A percentile compares a stretch with the other conserved stretches of the same genome.
phyloP scores from a whole-genome alignment of 2,888 invertebrate genomes.

The Prenolepis imparis region DNA sequence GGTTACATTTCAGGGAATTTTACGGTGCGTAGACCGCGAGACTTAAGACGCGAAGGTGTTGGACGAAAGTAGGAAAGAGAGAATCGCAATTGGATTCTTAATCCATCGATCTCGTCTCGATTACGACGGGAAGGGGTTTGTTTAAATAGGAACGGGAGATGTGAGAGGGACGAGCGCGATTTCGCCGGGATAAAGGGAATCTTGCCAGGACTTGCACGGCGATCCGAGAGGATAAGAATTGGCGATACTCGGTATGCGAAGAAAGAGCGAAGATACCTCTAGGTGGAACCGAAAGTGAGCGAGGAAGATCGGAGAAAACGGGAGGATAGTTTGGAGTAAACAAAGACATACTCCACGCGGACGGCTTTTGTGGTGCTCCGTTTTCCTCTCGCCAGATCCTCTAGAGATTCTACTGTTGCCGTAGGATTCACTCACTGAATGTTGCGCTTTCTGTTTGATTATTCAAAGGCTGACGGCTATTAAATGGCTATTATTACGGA shows the following conservation, averaged over 20 bases:
- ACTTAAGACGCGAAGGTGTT: background rate
- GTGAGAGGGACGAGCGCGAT: slow-evolving; percentile 15
- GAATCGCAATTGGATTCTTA: slow-evolving; percentile 79
- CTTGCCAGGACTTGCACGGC: slow-evolving; percentile 13
- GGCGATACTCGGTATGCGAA: slow-evolving; percentile 20
- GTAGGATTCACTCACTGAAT: slow-evolving; percentile 33
- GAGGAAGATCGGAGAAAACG: slow-evolving; percentile 33
- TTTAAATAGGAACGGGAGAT: slow-evolving; percentile 65
- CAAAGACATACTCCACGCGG: slow-evolving; percentile 58
- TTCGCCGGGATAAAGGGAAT: slow-evolving; percentile 47
- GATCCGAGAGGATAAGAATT: slow-evolving; percentile 24
- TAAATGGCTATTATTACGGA: slow-evolving; percentile 41
- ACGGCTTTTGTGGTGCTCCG: slow-evolving; percentile 46
- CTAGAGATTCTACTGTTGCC: slow-evolving; percentile 26
- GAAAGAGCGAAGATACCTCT: background rate
- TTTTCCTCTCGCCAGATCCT: slow-evolving; percentile 43
- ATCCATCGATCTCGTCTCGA: slow-evolving; percentile 79
- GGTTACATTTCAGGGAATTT: slow-evolving; percentile 67
- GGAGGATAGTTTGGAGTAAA: slow-evolving; percentile 56
- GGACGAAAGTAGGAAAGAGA: slow-evolving; percentile 45
- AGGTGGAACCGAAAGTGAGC: slow-evolving; percentile 43
- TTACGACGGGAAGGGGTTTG: slow-evolving; percentile 71
- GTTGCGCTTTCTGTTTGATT: slow-evolving; percentile 36
- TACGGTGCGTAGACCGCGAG: slow-evolving; percentile 36
- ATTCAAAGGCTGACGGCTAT: slow-evolving; percentile 24